Percentiles rank a stretch among this genome's conserved stretches.
phyloP scores from a whole-genome alignment of 1,140 invertebrate species.

The Penaeus indicus region DNA sequence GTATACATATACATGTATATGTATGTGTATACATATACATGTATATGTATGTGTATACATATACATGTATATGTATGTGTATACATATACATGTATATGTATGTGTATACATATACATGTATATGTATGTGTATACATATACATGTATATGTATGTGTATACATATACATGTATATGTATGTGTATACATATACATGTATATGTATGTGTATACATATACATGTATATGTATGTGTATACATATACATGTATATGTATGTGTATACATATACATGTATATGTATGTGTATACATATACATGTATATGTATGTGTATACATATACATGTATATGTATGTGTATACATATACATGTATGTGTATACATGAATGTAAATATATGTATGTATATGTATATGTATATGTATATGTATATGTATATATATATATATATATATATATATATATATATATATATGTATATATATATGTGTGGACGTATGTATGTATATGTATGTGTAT shows the following conservation, averaged over 20 bases:
- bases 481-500: no score
- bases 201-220: not conserved
- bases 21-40: not conserved
- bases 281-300: not conserved
- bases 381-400: no score
- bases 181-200: not conserved
- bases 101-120: not conserved
- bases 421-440: not conserved
- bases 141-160: not conserved
- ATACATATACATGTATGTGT: not conserved
- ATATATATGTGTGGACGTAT: not conserved
- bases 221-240: constrained; percentile 11
- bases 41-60: not conserved
- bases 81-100: not conserved
- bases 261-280: constrained; percentile 15
- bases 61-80: not conserved
- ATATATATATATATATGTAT: not conserved
- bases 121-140: not conserved
- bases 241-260: constrained; percentile 17
- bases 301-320: no score
- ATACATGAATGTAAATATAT: not conserved
- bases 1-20: not conserved
- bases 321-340: not conserved
- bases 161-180: not conserved
- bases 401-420: not conserved